Conservation (phyloP, 2,888 invertebrate genomes). For the Ophioninae sp. region DNA sequence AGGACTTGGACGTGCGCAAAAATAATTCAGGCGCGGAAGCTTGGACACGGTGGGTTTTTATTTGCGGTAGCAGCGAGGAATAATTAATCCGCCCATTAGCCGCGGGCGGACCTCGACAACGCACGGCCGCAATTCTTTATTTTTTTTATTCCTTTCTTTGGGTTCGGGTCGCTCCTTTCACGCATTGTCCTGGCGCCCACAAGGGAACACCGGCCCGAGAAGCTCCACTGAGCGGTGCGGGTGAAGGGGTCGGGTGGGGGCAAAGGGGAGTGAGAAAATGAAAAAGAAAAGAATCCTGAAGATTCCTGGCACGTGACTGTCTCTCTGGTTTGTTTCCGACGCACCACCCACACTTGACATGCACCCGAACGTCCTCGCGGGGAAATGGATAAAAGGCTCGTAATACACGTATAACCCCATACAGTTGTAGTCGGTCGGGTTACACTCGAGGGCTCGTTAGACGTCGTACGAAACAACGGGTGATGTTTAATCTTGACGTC, state of each 20-base stretch:
- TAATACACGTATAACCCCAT: conserved; percentile 9
- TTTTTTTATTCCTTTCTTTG: conserved; percentile 11
- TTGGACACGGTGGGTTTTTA: conserved; percentile 39
- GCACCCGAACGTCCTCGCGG: conserved; percentile 7
- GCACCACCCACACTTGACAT: conserved; percentile 22
- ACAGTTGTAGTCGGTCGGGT: conserved; percentile 3
- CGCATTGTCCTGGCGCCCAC: conserved; percentile 63
- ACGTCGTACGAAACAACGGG: conserved; percentile 46
- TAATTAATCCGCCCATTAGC: conserved; percentile 64
- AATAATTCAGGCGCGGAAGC: conserved; percentile 32
- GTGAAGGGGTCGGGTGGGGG: background rate
- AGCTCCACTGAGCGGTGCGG: background rate
- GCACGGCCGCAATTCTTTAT: conserved; percentile 4
- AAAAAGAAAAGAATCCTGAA: background rate
- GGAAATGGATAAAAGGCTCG: conserved; percentile 27
- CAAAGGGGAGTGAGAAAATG: conserved; percentile 61
- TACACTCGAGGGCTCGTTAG: conserved; percentile 43
- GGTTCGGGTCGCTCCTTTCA: conserved; percentile 53
- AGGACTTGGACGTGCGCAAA: background rate
- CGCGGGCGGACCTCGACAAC: conserved; percentile 51
- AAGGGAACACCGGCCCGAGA: conserved; percentile 38
- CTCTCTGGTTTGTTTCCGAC: conserved; percentile 31
- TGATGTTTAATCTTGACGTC: conserved; percentile 54
- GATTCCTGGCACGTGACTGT: conserved; percentile 61
- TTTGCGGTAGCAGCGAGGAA: conserved; percentile 58